Percentiles rank a stretch among this genome's conserved stretches.
phyloP scores from a whole-genome alignment of 1,140 invertebrate genomes.

The Melanaphis sacchari region DNA sequence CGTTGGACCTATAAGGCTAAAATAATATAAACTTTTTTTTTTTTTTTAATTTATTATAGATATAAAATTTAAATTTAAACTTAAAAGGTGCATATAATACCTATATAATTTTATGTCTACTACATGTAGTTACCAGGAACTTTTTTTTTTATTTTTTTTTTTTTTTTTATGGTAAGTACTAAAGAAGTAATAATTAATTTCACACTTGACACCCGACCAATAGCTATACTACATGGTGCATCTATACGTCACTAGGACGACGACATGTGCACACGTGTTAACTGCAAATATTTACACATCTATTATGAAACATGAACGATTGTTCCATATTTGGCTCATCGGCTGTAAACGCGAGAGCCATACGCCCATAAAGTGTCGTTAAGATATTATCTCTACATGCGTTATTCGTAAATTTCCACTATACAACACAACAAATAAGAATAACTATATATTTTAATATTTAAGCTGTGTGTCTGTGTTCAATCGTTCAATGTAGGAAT shows the following conservation, averaged over 20 bases:
- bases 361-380: background rate
- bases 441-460: background rate
- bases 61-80: background rate
- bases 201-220: background rate
- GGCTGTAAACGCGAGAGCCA: background rate
- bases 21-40: too few species aligned
- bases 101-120: background rate
- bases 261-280: background rate
- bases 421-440: background rate
- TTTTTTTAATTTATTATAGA: too few species aligned
- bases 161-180: too few species aligned
- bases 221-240: background rate
- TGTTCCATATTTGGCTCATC: background rate
- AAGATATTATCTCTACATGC: background rate
- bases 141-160: too few species aligned
- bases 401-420: background rate
- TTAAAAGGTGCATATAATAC: background rate
- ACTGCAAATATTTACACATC: conserved; percentile 24
- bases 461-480: background rate
- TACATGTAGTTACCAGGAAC: background rate
- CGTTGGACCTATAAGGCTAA: too few species aligned
- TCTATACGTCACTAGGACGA: background rate
- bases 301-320: background rate
- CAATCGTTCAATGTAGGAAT: background rate
- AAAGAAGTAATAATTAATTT: background rate